Conservation (phyloP, 64 coral and sea anemone species). For the Astreopora myriophthalma region DNA sequence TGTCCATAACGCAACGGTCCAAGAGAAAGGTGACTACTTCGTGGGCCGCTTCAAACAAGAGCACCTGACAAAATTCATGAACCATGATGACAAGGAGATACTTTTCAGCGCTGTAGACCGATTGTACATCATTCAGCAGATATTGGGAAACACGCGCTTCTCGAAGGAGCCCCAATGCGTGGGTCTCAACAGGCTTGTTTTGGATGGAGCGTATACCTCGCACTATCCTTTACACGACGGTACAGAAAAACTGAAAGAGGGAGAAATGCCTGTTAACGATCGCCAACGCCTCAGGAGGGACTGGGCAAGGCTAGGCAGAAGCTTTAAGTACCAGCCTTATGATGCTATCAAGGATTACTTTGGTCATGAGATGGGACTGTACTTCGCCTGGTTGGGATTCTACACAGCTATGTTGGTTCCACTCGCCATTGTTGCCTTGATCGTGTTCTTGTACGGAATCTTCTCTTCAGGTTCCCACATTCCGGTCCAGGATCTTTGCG, state of each 20-base stretch:
- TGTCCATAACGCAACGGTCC: constrained; percentile 1
- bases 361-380: constrained; percentile 64
- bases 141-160: constrained; percentile 58
- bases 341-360: constrained; percentile 75
- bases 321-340: constrained; percentile 73
- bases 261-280: constrained; percentile 55
- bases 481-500: constrained; percentile 59
- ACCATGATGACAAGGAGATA: constrained; percentile 48
- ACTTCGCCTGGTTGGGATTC: constrained; percentile 73
- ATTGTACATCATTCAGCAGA: constrained; percentile 62
- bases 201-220: constrained; percentile 49
- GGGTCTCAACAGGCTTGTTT: constrained; percentile 56
- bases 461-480: constrained; percentile 8
- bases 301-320: constrained; percentile 64
- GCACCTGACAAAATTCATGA: constrained; percentile 20
- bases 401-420: constrained; percentile 73
- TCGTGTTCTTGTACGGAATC: constrained; percentile 57
- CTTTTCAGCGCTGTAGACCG: constrained; percentile 67
- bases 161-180: constrained; percentile 41
- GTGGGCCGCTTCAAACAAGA: constrained; percentile 61
- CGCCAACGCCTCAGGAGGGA: constrained; percentile 58
- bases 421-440: constrained; percentile 58
- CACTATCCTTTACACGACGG: constrained; percentile 71
- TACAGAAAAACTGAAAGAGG: background rate
- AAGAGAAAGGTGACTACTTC: constrained; percentile 47